phyloP scores from a whole-genome alignment of 2,113 vertebrate genomes.

The Anarhynchus alexandrinus region DNA sequence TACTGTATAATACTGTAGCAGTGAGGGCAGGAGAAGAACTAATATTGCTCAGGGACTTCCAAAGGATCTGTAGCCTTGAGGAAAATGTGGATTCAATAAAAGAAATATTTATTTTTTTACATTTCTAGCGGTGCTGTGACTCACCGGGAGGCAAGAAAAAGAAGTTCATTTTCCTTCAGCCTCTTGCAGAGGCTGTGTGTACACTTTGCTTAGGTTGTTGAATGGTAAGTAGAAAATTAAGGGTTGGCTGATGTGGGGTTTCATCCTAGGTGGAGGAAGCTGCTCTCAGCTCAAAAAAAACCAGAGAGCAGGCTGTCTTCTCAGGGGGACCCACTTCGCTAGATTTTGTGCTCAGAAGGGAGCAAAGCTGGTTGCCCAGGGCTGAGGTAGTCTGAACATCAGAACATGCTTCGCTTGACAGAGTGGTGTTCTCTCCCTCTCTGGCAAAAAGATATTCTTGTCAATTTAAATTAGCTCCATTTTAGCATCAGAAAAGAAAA shows the following conservation, averaged over 20 bases:
- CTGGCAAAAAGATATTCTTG: neutral
- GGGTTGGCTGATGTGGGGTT: neutral
- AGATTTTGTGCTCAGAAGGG: neutral
- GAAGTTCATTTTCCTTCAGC: neutral
- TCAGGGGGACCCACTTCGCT: neutral
- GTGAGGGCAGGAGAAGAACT: neutral
- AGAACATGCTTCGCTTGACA: neutral
- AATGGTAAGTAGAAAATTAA: neutral
- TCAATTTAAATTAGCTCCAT: neutral
- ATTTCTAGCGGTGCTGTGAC: neutral
- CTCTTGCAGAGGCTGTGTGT: neutral
- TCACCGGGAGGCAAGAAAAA: neutral
- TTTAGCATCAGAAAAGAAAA: neutral
- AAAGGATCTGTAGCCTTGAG: neutral
- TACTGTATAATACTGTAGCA: neutral
- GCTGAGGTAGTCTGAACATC: neutral
- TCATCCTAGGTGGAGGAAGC: neutral
- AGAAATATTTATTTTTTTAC: neutral
- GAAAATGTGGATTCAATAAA: conserved; percentile 8
- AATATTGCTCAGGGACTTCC: neutral
- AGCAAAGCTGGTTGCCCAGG: neutral
- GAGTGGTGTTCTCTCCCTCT: neutral
- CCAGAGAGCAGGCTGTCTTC: neutral
- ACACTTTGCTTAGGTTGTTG: neutral
- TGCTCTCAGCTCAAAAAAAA: neutral